Evolutionary conservation across 2,797 vertebrate species (phyloP), one percentile per base, ranked within the genome.

Genomic region (Fringilla coelebs): DNA sequence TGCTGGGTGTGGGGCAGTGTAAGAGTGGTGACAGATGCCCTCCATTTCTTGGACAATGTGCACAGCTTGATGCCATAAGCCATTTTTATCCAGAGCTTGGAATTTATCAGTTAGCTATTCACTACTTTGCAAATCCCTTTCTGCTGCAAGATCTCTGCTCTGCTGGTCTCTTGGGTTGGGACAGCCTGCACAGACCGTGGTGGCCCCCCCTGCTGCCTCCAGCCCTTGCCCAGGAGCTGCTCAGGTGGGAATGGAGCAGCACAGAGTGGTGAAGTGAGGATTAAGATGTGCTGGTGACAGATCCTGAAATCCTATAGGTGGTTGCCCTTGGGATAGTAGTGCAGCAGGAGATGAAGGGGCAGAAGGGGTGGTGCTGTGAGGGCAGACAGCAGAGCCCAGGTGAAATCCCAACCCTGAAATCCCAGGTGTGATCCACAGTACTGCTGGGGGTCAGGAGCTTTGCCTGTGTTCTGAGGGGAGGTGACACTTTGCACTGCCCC

Each of bases 101-200:
- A 36, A 45, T 92, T 89, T 88, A 62, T 88, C 60, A 40, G 54
- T 66, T 81, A 63, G 80, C 24, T 41, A 9, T 67, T 92, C 38
- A 8, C 28, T 32, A 4, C 13, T 4, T 9, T 54, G 78, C 46
- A 67, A 31, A 82, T 77, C 34, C 45, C 29, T 29, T 90, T 78
- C 29, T 89, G 34, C 72, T 71, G 31, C 36, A 41, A 43, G 57
- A 9, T 48, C 51, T 63, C 20, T 31, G 51, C 55, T 75, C 48
- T 72, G 57, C 61, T 2, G 6, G 4, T 49, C 17, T 54, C 54
- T 5, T 5, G 10, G 17, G 51, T 4, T 6, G 5, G 57, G 29
- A 13, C 46, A 41, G 52, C 61, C 54, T 32, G n/a, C 41, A 11
- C 0, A 2, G 51, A 5, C 25, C 1, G 1, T 71, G n/a, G 5